Evolutionary conservation across 1,140 invertebrate genomes (phyloP), one percentile per base, ranked within the genome.

Genomic region (Meloidogyne exigua): DNA sequence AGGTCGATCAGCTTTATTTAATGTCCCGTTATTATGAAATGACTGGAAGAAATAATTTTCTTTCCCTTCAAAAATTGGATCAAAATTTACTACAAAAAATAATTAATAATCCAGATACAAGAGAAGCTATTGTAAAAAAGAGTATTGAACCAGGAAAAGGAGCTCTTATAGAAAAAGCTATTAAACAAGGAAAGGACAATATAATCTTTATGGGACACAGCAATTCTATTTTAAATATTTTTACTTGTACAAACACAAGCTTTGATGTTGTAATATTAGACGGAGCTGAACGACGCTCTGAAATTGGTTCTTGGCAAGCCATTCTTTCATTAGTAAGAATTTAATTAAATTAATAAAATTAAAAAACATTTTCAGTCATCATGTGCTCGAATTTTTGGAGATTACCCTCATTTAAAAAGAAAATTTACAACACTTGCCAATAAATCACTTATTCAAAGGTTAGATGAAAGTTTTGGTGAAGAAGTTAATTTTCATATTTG

Each of bases 241-340:
- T 57, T 57, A 57, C n/a, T 57, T 57, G 2, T n/a, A 4, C 49
- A 57, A 57, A 57, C 7, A 7, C 7, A 5, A n/a, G 0, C 5
- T 57, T 57, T n/a, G 49, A 57, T 57, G 49, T 57, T 57, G 49
- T 57, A n/a, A n/a, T 57, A n/a, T n/a, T 57, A 57, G 49, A 57
- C 13, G 49, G 49, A 9, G 49, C 49, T 57, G 49, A 57, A 57
- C 18, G 49, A 57, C 49, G 49, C 4, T 57, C 49, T 57, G 49
- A 57, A 21, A 57, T 57, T 57, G 49, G 49, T 9, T 57, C 49
- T 5, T 57, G 49, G 49, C 49, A 57, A 21, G 18, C 49, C 0
- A 57, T 57, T n/a, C 49, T 57, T n/a, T 57, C 49, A n/a, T 57
- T 57, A n/a, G 49, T 57, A 57, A 57, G 13, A 7, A 32, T 57